Conservation (phyloP, 2,797 vertebrate species). For the Hypotaenidia okinawae region DNA sequence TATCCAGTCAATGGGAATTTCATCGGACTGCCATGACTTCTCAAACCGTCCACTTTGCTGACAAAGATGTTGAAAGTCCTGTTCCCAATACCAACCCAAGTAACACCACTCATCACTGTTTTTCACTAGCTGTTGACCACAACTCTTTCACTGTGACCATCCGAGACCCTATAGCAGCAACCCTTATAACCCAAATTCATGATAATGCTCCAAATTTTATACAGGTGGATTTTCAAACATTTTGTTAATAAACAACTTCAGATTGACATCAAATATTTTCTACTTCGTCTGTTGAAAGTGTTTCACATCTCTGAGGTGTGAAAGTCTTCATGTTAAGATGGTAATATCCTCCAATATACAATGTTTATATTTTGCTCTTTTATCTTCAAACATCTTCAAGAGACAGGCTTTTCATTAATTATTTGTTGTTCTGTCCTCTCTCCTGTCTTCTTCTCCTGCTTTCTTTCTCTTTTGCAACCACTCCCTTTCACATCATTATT, state of each 20-base stretch:
- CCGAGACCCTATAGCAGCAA: too few relatives aligned
- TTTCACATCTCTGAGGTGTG: not conserved
- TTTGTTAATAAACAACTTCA: not conserved
- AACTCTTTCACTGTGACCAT: too few relatives aligned
- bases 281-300: not conserved
- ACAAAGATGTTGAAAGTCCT: too few relatives aligned
- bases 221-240: not conserved
- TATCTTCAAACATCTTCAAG: not conserved
- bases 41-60: too few relatives aligned
- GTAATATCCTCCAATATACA: not conserved
- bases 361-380: not conserved
- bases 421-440: not conserved
- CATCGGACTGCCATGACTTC: too few relatives aligned
- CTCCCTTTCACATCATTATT: not conserved
- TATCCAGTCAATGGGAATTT: too few relatives aligned
- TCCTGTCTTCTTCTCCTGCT: not conserved
- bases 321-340: not conserved
- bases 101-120: too few relatives aligned
- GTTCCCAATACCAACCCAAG: too few relatives aligned
- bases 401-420: not conserved
- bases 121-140: too few relatives aligned
- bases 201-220: not conserved
- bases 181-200: too few relatives aligned
- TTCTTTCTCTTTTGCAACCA: not conserved
- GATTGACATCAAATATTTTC: not conserved